Conservation (phyloP, 1,140 invertebrate genomes). For the Eriocheir sinensis region DNA sequence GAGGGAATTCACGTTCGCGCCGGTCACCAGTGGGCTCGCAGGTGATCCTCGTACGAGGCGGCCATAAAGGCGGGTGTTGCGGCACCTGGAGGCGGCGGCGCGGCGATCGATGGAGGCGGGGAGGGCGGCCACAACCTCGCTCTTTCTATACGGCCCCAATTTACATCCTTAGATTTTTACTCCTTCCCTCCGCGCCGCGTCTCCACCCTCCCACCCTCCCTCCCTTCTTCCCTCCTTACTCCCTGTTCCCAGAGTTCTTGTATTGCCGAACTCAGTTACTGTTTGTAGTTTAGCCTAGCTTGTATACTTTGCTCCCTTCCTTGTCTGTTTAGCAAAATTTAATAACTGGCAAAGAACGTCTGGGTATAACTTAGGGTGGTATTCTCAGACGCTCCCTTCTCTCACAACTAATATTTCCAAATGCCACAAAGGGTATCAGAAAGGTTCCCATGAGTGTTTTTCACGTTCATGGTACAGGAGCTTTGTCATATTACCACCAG, state of each 20-base stretch:
- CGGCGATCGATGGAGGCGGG: neutral
- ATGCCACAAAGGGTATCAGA: too few species aligned
- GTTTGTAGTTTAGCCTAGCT: neutral
- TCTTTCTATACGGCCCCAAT: constrained; percentile 48
- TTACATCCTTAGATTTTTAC: constrained; percentile 32
- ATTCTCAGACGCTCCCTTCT: too few species aligned
- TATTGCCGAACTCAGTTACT: neutral
- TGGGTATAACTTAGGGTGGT: too few species aligned
- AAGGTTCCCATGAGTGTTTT: too few species aligned
- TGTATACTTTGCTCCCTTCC: constrained; percentile 3
- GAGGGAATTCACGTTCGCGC: neutral
- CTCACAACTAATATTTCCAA: too few species aligned
- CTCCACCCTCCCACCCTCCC: too few species aligned
- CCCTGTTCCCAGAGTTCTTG: neutral
- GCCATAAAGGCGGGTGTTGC: neutral
- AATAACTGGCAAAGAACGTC: constrained; percentile 27
- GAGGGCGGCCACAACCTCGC: neutral
- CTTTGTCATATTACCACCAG: too few species aligned
- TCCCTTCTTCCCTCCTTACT: too few species aligned
- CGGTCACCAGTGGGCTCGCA: neutral
- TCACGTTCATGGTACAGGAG: too few species aligned
- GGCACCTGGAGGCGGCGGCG: neutral
- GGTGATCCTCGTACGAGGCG: neutral
- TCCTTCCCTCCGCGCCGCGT: neutral
- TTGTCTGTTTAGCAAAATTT: constrained; percentile 39